Evolutionary conservation across 2,113 vertebrate species (phyloP).

Genomic region (Origma solitaria): DNA sequence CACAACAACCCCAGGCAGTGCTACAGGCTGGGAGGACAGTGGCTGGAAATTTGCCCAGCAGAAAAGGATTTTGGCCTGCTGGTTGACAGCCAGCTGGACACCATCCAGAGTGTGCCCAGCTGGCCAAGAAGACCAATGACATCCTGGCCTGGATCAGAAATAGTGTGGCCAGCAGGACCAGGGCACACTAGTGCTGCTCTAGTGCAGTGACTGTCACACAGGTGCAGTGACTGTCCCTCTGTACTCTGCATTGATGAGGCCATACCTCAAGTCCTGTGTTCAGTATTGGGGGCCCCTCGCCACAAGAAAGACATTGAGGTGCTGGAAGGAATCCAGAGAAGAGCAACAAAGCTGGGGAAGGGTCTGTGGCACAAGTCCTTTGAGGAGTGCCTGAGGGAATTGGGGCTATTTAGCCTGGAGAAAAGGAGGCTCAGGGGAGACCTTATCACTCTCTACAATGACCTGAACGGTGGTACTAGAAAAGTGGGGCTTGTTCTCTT

Average conservation of each 20-base stretch:
- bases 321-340: not conserved
- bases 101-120: not conserved
- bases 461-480: not conserved
- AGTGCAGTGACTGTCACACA: no score
- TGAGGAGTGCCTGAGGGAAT: not conserved
- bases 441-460: no score
- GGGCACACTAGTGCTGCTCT: no score
- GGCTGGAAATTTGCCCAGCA: not conserved
- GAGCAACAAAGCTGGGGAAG: not conserved
- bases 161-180: not conserved
- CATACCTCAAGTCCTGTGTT: fast-evolving
- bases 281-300: not conserved
- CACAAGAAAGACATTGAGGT: not conserved
- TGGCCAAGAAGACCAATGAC: not conserved
- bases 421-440: not conserved
- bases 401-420: not conserved
- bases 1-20: not conserved
- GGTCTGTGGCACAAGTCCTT: not conserved
- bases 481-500: not conserved
- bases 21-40: not conserved
- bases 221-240: not conserved
- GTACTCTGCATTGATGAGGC: not conserved
- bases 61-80: not conserved
- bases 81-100: not conserved
- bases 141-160: not conserved